Base-by-base conservation (phyloP, 2,797 vertebrate genomes). In the Gobionotothen gibberifrons region DNA sequence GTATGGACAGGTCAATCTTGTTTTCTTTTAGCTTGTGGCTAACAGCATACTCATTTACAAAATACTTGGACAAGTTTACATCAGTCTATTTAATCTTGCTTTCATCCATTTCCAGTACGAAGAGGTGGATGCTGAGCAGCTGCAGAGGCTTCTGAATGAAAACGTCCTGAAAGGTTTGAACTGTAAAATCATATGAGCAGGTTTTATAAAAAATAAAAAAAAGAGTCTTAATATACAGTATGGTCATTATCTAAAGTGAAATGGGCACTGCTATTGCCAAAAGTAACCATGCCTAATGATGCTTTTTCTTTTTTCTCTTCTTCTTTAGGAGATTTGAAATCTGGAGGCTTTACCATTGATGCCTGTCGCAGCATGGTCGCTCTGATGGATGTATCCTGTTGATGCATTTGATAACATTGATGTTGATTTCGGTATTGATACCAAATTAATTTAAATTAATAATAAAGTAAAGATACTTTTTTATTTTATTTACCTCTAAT, bases 311-410 rank as follows among this genome's bases (percentile, higher is more conserved):
- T 21, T 21, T 21, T 2, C 29, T 32, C 32, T 32, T 32, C 32
- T 32, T 26, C 17, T 36, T 51, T 32, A 86, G 86, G 77, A 3
- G 51, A 77, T 40, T 21, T 49, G 8, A 83, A 71, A 36, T 39
- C 32, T 44, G 75, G 71, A 36, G 87, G 58, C 5, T 97, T 97
- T 89, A 94, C 89, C 87, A 87, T 96, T 4, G 96, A 97, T 60
- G 92, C 94, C 53, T 96, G 96, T 77, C 92, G 93, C 85, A 90
- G 94, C 84, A 92, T 96, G 69, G 91, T 96, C 49, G 95, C 96
- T 54, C 88, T 97, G 85, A 95, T 95, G 94, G 96, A 96, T 80
- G 96, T 97, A 97, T 97, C 96, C 94, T 95, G n/a, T 13, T 29
- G 15, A 36, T 48, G 11, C 26, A 54, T 63, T 8, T 63, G 10